Evolutionary conservation across 2,113 vertebrate genomes (phyloP).

Genomic region (Sebastes schlegelii): DNA sequence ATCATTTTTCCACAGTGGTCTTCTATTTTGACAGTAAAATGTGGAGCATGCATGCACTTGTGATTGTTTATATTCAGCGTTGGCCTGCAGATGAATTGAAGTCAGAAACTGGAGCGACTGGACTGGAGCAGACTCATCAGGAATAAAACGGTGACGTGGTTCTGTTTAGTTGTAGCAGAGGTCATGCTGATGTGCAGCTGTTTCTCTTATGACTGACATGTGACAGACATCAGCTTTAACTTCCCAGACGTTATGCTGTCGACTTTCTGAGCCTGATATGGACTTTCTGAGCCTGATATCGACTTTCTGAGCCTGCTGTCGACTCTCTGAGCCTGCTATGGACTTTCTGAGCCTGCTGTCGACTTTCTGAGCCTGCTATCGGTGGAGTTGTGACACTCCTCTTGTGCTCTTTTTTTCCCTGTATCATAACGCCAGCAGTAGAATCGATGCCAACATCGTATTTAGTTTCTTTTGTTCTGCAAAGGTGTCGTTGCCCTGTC

Average conservation of each 20-base stretch:
- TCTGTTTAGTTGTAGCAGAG: background rate
- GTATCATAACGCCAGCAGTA: conserved; percentile 44
- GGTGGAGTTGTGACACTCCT: too few relatives aligned
- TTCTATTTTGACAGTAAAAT: background rate
- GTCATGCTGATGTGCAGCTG: conserved; percentile 8
- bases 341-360: too few relatives aligned
- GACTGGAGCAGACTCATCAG: too few relatives aligned
- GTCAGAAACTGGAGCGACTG: background rate
- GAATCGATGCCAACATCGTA: conserved; percentile 37
- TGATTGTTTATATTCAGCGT: background rate
- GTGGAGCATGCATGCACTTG: background rate
- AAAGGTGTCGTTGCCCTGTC: conserved; percentile 56
- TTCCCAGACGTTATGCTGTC: background rate
- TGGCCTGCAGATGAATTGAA: background rate
- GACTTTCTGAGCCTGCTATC: too few relatives aligned
- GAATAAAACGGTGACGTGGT: background rate
- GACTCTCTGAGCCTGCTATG: background rate
- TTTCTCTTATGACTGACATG: conserved; percentile 39
- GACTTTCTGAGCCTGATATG: too few relatives aligned
- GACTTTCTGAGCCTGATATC: background rate
- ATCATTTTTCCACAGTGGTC: too few relatives aligned
- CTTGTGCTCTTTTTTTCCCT: background rate
- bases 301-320: background rate
- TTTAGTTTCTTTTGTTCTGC: conserved; percentile 71
- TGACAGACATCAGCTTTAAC: conserved; percentile 32